Base-by-base conservation (phyloP, 2,888 invertebrate species). In the Ennomos erosarius region DNA sequence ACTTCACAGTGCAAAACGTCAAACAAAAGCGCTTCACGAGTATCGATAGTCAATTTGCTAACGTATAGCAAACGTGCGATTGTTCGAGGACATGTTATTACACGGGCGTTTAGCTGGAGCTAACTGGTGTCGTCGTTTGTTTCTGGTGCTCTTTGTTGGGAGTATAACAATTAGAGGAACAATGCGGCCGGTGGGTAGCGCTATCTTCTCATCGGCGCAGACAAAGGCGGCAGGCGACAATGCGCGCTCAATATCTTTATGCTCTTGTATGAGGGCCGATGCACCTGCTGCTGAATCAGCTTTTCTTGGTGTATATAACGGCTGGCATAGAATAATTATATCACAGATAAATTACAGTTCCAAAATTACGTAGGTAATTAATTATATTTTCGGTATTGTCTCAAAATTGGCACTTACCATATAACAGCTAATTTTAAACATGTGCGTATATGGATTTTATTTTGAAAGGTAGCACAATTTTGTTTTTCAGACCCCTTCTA, bases 81-180 rank as follows among this genome's bases (percentile, higher is more conserved):
- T 89, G 90, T 89, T 82, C 80, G 85, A 87, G 83, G 88, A 90
- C 89, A 86, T 85, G 90, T 90, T 90, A 90, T 88, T 87, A 87
- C 80, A 77, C 73, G 70, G 78, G 79, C 87, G 85, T 91, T 92
- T 90, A 92, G 90, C 81, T 73, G 73, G 73, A 82, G 82, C 82
- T 84, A 87, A 85, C 84, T 79, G 84, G 82, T 81, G 70, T 72
- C 76, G 76, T 78, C 81, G 79, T 89, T 90, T 88, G 90, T 91
- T 90, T 88, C 88, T 85, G 79, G 74, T 64, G 54, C 79, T 85
- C 88, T 87, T 90, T 90, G 90, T 90, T 84, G 76, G 71, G 78
- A 83, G 81, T 88, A 84, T 88, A 88, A 88, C 89, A 90, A 90
- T 90, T 89, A 89, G 85, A 79, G 61, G 81, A 80, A 88, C 88